A percentile compares a stretch with the other conserved stretches of the same genome.
Conservation (phyloP, 2,888 invertebrate genomes). For the Hypsopygia costalis region DNA sequence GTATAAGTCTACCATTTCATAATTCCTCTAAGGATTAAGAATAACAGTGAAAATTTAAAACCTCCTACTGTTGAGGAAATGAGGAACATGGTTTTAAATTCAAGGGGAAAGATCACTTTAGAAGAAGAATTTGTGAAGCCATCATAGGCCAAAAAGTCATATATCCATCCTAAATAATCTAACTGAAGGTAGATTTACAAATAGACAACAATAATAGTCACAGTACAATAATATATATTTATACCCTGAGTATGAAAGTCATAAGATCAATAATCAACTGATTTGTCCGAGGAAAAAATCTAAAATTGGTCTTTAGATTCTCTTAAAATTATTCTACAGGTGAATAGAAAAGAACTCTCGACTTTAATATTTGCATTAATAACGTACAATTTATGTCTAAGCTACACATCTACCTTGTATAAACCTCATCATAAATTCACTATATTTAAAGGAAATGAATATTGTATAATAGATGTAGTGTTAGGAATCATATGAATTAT, state of each 20-base stretch:
- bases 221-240: constrained; percentile 37
- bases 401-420: constrained; percentile 79
- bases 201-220: constrained; percentile 52
- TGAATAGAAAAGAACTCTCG: constrained; percentile 43
- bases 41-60: constrained; percentile 47
- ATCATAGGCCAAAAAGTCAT: constrained; percentile 66
- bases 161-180: constrained; percentile 49
- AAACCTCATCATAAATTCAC: constrained; percentile 76
- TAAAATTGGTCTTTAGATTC: constrained; percentile 64
- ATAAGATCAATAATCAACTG: constrained; percentile 66
- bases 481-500: constrained; percentile 7
- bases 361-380: constrained; percentile 35
- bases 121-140: constrained; percentile 35
- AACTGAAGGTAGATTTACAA: constrained; percentile 49
- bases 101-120: constrained; percentile 28
- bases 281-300: constrained; percentile 52
- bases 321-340: constrained; percentile 65
- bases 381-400: constrained; percentile 65
- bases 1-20: constrained; percentile 43
- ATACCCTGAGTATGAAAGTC: constrained; percentile 75
- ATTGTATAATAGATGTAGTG: constrained; percentile 12
- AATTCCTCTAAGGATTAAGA: constrained; percentile 49
- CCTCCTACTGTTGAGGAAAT: constrained; percentile 27
- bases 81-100: constrained; percentile 31
- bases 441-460: constrained; percentile 40